Evolutionary conservation across 2,888 invertebrate genomes (phyloP).

Genomic region (Dryobota labecula): DNA sequence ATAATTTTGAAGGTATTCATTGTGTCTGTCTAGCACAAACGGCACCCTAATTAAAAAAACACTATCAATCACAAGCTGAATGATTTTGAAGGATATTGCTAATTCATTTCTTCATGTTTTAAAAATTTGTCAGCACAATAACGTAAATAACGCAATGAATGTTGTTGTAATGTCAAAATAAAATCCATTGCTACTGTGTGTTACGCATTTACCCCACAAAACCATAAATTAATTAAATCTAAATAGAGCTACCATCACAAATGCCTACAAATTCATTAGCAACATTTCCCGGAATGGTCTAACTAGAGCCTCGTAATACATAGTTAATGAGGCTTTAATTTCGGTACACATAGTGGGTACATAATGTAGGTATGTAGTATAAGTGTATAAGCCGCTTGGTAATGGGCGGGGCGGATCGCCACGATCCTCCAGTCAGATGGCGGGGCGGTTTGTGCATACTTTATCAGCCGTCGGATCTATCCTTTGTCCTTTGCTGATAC

Average conservation of each 20-base stretch:
- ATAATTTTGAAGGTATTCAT: background rate
- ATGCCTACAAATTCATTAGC: slow-evolving; percentile 19
- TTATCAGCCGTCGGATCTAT: slow-evolving; percentile 74
- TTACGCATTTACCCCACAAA: too few relatives aligned
- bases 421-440: slow-evolving; percentile 84
- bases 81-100: too few relatives aligned
- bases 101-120: too few relatives aligned
- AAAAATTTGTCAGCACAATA: too few relatives aligned
- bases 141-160: too few relatives aligned
- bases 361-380: slow-evolving; percentile 63
- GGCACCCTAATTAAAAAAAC: too few relatives aligned
- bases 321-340: slow-evolving; percentile 62
- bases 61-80: too few relatives aligned
- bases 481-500: slow-evolving; percentile 74
- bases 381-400: slow-evolving; percentile 78
- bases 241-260: background rate
- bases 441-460: slow-evolving; percentile 87
- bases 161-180: too few relatives aligned
- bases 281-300: slow-evolving; percentile 21
- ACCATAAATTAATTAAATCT: background rate
- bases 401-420: slow-evolving; percentile 81
- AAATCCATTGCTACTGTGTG: too few relatives aligned
- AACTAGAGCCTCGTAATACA: slow-evolving; percentile 32
- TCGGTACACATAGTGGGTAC: slow-evolving; percentile 51
- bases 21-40: background rate